Percentiles rank a stretch among this genome's conserved stretches.
These are phyloP conservation scores for Pygmarrhopalites habei DNA, from an alignment of 1,140 invertebrate species.

Conservation along the genomic window DNA sequence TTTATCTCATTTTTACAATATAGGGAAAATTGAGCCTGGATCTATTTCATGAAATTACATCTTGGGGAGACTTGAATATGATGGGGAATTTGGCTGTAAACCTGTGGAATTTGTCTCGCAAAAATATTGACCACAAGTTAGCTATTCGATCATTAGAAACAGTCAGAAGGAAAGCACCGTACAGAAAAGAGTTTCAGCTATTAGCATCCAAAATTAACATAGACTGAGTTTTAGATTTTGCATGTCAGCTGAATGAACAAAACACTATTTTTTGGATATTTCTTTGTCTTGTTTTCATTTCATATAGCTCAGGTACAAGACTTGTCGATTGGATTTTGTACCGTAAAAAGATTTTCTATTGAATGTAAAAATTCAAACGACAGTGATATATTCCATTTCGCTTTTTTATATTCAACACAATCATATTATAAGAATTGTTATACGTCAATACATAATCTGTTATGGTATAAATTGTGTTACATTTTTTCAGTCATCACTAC, in stretches of 20 bases:
- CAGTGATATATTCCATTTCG: too few relatives aligned
- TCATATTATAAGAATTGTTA: too few relatives aligned
- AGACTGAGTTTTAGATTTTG: constrained; percentile 1
- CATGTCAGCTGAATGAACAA: not conserved
- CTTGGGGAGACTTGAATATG: constrained; percentile 28
- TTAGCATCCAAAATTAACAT: constrained; percentile 23
- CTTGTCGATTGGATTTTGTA: too few relatives aligned
- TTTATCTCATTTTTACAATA: not conserved
- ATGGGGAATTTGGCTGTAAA: constrained; percentile 32
- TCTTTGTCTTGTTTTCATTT: too few relatives aligned
- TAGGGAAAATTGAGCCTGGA: constrained; percentile 31
- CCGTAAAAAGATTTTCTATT: too few relatives aligned
- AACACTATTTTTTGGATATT: not conserved
- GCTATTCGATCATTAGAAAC: constrained; percentile 18
- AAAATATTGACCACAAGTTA: constrained; percentile 29
- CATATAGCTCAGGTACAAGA: too few relatives aligned
- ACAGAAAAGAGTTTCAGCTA: constrained; percentile 12
- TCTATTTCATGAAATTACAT: constrained; percentile 30
- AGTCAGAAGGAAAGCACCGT: constrained; percentile 13
- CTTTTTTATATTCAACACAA: too few relatives aligned
- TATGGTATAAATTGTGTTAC: too few relatives aligned
- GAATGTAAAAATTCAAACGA: too few relatives aligned
- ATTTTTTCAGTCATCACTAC: too few relatives aligned
- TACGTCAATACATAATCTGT: too few relatives aligned
- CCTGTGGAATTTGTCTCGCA: constrained; percentile 33